These are phyloP conservation scores for Oxystoma pomonae DNA, from an alignment of 2,888 invertebrate species.

Conservation along the genomic window DNA sequence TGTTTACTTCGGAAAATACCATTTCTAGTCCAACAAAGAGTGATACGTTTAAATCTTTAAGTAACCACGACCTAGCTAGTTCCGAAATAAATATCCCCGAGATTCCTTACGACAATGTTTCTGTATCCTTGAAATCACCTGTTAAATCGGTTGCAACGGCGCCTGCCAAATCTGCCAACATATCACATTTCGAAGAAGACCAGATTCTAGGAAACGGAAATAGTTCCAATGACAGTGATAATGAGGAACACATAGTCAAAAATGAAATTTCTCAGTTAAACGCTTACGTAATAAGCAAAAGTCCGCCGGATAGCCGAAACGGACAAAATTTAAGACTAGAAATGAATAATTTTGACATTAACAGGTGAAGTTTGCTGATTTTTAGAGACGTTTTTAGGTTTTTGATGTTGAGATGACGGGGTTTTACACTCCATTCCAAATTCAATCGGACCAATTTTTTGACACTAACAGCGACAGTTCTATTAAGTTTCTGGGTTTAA, in stretches of 20 bases:
- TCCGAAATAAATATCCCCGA: constrained; percentile 37
- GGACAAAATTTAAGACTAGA: constrained; percentile 32
- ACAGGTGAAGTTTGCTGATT: constrained; percentile 36
- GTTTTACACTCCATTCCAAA: too few species aligned
- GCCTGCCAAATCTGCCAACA: not conserved
- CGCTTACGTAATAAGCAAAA: constrained; percentile 30
- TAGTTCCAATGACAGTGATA: constrained; percentile 1
- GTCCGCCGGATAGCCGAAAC: constrained; percentile 26
- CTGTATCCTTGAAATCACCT: constrained; percentile 11
- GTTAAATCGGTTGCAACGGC: constrained; percentile 3
- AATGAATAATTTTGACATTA: constrained; percentile 39
- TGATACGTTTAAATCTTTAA: constrained; percentile 37
- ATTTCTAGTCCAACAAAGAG: constrained; percentile 29
- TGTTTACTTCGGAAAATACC: constrained; percentile 31
- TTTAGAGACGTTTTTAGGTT: not conserved
- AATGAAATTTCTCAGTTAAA: constrained; percentile 30
- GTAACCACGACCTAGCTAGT: constrained; percentile 36
- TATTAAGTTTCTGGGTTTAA: too few species aligned
- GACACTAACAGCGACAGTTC: too few species aligned
- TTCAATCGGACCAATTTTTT: too few species aligned
- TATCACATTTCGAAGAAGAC: constrained; percentile 2
- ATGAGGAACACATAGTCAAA: not conserved
- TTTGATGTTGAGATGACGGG: not conserved
- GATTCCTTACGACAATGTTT: constrained; percentile 34
- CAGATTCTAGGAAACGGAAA: constrained; percentile 7